Conservation (phyloP, 2,113 vertebrate species). For the Arenaria interpres region DNA sequence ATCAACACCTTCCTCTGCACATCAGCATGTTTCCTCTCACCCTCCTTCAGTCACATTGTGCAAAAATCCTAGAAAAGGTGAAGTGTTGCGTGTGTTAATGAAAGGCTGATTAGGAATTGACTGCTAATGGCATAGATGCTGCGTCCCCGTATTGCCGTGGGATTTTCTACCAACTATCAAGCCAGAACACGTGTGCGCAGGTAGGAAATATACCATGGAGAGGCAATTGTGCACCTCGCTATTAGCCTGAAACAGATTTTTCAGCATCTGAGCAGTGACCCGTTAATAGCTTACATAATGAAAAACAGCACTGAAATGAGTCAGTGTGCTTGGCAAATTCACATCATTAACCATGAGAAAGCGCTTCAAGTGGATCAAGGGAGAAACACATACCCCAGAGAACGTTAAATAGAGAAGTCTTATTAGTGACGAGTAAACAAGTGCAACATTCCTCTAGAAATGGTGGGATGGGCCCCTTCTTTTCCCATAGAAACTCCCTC, state of each 20-base stretch:
- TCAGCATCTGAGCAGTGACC: constrained; percentile 53
- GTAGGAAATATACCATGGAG: constrained; percentile 45
- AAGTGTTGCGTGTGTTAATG: constrained; percentile 39
- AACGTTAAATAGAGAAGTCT: constrained; percentile 42
- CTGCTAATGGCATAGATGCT: constrained; percentile 16
- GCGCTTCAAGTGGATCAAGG: background rate
- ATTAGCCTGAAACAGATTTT: constrained; percentile 59
- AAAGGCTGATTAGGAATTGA: constrained; percentile 39
- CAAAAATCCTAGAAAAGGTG: constrained; percentile 26
- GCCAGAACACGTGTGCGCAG: constrained; percentile 14
- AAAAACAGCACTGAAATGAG: constrained; percentile 63
- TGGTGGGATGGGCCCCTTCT: background rate
- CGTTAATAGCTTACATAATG: constrained; percentile 58
- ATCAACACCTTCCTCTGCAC: constrained; percentile 43
- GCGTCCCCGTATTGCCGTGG: background rate
- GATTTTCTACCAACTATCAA: constrained; percentile 35
- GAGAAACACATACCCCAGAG: constrained; percentile 27
- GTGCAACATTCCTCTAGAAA: background rate
- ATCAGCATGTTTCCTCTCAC: background rate
- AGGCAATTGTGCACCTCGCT: constrained; percentile 49
- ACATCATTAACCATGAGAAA: constrained; percentile 44
- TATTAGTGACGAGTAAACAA: constrained; percentile 28
- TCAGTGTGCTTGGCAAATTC: constrained; percentile 54
- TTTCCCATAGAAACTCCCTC: background rate
- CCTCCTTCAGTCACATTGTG: background rate